These are phyloP conservation scores for Scaptomyza polygonia DNA, from an alignment of 2,888 invertebrate genomes.

Conservation along the genomic window DNA sequence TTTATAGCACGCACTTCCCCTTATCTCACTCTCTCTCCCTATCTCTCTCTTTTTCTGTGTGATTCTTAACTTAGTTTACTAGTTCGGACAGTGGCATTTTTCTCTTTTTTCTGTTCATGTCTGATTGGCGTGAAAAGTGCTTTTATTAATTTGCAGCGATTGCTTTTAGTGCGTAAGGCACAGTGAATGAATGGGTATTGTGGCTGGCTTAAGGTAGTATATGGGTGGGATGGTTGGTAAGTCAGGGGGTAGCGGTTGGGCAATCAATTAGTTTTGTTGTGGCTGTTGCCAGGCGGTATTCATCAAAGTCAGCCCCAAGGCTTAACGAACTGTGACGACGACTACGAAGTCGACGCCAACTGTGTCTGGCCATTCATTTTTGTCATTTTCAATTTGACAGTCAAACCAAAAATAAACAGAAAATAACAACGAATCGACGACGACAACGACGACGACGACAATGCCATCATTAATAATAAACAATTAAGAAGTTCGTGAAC, in stretches of 20 bases:
- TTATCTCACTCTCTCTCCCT: background rate
- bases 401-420: conserved; percentile 31
- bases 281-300: conserved; percentile 64
- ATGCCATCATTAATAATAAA: conserved; percentile 72
- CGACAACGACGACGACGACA: conserved; percentile 36
- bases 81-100: conserved; percentile 17
- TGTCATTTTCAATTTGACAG: conserved; percentile 69
- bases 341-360: background rate
- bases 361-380: conserved; percentile 45
- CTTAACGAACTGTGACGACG: conserved; percentile 35
- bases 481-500: conserved; percentile 70
- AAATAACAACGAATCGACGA: conserved; percentile 15
- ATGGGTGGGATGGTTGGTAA: background rate
- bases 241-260: conserved; percentile 19
- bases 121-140: conserved; percentile 56
- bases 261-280: conserved; percentile 66
- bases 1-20: conserved; percentile 54
- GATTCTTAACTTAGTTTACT: conserved; percentile 3
- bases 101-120: conserved; percentile 9
- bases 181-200: background rate
- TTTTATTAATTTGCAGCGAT: conserved; percentile 53
- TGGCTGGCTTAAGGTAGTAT: background rate
- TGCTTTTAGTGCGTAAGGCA: conserved; percentile 29
- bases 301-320: conserved; percentile 63
- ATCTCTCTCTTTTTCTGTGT: background rate